Evolutionary conservation across 2,888 invertebrate species (phyloP).

Genomic region (Chloroclystis v-ata): DNA sequence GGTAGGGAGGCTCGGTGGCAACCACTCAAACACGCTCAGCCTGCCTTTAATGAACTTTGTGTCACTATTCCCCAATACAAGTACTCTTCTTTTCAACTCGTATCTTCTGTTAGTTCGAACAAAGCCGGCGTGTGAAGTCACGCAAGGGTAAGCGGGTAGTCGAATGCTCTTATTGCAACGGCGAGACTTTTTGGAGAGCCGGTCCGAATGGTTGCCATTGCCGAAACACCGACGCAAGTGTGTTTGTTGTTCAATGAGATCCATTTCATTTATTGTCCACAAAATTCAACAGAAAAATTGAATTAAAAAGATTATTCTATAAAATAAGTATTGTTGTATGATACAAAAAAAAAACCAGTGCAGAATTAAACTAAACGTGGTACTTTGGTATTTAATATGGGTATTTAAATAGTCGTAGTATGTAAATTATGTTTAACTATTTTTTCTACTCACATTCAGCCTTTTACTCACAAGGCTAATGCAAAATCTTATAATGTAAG

Average conservation of each 20-base stretch:
- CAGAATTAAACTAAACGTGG: too few species aligned
- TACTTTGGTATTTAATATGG: too few species aligned
- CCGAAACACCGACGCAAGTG: neutral
- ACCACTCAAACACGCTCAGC: constrained; percentile 72
- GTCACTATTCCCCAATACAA: constrained; percentile 71
- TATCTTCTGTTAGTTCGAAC: constrained; percentile 68
- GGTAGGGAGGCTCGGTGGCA: constrained; percentile 47
- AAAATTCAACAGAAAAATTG: too few species aligned
- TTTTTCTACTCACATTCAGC: too few species aligned
- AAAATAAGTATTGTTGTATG: too few species aligned
- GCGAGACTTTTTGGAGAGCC: constrained; percentile 51
- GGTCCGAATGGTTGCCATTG: constrained; percentile 38
- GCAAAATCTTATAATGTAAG: too few species aligned
- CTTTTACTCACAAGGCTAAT: too few species aligned
- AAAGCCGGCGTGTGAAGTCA: constrained; percentile 63
- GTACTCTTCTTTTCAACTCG: constrained; percentile 75
- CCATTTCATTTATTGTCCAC: too few species aligned
- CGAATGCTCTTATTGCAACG: constrained; percentile 60
- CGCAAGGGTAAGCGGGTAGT: constrained; percentile 54
- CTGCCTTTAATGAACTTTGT: constrained; percentile 76
- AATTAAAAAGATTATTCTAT: too few species aligned
- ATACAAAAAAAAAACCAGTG: too few species aligned
- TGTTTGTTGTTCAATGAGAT: neutral
- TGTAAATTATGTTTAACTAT: too few species aligned
- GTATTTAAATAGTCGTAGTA: too few species aligned